Evolutionary conservation across 2,888 invertebrate genomes (phyloP).

Genomic region (Drosophila tripunctata): DNA sequence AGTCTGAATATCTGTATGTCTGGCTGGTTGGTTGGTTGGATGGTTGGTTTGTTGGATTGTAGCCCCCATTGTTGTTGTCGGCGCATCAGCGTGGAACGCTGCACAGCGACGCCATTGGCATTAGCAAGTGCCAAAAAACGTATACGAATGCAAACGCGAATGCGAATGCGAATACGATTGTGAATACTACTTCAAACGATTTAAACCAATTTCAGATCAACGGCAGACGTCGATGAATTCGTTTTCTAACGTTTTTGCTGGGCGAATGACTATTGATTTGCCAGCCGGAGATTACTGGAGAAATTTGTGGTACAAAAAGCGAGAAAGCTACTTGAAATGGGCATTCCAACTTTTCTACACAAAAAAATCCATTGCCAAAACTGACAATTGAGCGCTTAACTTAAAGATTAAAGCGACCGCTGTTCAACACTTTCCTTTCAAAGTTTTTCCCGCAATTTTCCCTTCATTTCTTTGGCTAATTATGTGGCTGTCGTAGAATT

Average conservation of each 20-base stretch:
- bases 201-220: slow-evolving; percentile 56
- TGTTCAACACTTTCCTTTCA: background rate
- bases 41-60: background rate
- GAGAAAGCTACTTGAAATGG: background rate
- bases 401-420: slow-evolving; percentile 19
- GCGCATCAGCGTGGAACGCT: slow-evolving; percentile 67
- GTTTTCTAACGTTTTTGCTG: slow-evolving; percentile 27
- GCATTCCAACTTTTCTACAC: background rate
- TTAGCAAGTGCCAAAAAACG: slow-evolving; percentile 30
- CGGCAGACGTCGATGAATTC: slow-evolving; percentile 22
- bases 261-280: background rate
- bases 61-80: slow-evolving; percentile 38
- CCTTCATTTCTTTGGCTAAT: slow-evolving; percentile 36
- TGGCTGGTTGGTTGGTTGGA: slow-evolving; percentile 1
- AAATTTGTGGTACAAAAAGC: background rate
- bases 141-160: background rate
- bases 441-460: background rate
- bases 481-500: slow-evolving; percentile 44
- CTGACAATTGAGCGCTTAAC: background rate
- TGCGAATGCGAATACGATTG: background rate
- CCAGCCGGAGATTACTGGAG: background rate
- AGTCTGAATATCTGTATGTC: slow-evolving; percentile 4
- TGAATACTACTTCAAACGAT: slow-evolving; percentile 19
- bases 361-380: background rate
- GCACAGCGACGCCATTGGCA: slow-evolving; percentile 58